These are phyloP conservation scores for Heliconius eleuchia DNA, from an alignment of 1,140 invertebrate species.

Conservation along the genomic window DNA sequence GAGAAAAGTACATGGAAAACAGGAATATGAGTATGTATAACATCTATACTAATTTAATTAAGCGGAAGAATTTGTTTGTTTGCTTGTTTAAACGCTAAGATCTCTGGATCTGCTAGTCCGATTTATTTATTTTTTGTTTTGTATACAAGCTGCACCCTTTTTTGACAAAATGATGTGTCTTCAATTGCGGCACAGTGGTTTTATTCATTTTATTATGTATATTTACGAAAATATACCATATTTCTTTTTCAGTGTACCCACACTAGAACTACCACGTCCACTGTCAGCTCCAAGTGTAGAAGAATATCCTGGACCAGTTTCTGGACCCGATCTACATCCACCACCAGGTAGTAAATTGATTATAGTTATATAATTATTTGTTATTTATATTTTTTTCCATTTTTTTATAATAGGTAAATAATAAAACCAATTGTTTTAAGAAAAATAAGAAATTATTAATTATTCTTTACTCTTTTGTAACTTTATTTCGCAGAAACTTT, in stretches of 20 bases:
- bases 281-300: constrained; percentile 41
- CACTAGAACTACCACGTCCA: constrained; percentile 56
- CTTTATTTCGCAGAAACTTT: constrained; percentile 50
- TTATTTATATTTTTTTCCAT: too few relatives aligned
- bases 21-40: constrained; percentile 59
- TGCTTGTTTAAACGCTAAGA: too few relatives aligned
- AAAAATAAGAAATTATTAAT: not conserved
- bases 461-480: not conserved
- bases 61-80: too few relatives aligned
- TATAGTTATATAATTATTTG: not conserved
- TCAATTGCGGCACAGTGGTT: not conserved
- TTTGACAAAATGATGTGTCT: too few relatives aligned
- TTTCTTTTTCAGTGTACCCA: constrained; percentile 45
- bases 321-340: constrained; percentile 38
- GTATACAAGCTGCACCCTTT: too few relatives aligned
- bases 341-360: constrained; percentile 29
- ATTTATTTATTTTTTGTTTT: too few relatives aligned
- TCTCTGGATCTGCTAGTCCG: too few relatives aligned
- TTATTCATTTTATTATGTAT: not conserved
- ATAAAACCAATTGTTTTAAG: too few relatives aligned
- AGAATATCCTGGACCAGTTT: constrained; percentile 47
- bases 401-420: too few relatives aligned
- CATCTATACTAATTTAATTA: not conserved
- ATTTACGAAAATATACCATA: not conserved
- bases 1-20: constrained; percentile 62